Conservation (phyloP, 2,797 vertebrate genomes). For the Steatocranus sp. region DNA sequence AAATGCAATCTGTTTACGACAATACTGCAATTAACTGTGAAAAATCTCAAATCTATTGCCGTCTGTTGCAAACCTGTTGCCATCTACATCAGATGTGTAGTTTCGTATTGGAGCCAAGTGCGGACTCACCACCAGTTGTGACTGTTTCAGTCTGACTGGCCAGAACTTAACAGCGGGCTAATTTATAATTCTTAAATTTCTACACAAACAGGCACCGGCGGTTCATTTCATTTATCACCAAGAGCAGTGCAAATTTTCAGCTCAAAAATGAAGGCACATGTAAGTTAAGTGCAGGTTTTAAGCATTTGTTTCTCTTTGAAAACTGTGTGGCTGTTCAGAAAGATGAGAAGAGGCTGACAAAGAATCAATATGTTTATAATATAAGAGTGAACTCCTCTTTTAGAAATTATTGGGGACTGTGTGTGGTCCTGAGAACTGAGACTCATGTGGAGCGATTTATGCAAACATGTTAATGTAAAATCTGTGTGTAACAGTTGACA, state of each 20-base stretch:
- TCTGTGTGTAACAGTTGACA: background rate
- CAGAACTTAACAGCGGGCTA: background rate
- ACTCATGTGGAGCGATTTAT: background rate
- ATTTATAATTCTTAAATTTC: background rate
- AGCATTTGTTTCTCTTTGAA: background rate
- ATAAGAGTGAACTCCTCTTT: background rate
- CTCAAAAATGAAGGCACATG: background rate
- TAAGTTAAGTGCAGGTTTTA: background rate
- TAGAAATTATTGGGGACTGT: background rate
- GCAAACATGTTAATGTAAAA: background rate
- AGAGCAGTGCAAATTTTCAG: background rate
- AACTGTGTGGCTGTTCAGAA: background rate
- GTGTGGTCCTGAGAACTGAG: background rate
- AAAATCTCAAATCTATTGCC: background rate
- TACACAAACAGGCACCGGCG: background rate
- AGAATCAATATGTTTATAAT: background rate
- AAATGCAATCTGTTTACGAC: background rate
- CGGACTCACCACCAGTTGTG: background rate
- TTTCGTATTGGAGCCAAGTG: background rate
- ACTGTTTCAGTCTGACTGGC: background rate
- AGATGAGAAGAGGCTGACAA: background rate
- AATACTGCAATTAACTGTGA: background rate
- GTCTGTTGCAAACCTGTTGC: background rate
- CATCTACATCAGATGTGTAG: background rate
- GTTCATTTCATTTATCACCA: background rate